phyloP scores from a whole-genome alignment of 1,140 invertebrate genomes.

The Eulimnadia texana region DNA sequence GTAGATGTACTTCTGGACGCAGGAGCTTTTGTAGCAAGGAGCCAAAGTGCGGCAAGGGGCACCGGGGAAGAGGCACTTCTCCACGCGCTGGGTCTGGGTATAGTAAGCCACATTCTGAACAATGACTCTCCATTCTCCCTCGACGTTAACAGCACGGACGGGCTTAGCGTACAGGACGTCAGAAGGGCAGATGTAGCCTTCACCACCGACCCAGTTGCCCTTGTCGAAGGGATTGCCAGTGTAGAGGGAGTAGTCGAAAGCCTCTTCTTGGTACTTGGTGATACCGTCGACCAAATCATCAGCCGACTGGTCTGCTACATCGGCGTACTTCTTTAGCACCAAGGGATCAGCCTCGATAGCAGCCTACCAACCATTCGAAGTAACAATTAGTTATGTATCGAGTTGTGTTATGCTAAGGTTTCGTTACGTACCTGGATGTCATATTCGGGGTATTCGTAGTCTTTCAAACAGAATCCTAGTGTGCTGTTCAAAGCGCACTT shows the following conservation, averaged over 20 bases:
- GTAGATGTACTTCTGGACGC: slow-evolving; percentile 22
- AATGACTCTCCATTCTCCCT: slow-evolving; percentile 22
- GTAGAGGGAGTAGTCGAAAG: slow-evolving; percentile 23
- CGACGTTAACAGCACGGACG: slow-evolving; percentile 20
- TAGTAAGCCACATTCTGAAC: slow-evolving; percentile 18
- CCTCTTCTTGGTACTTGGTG: slow-evolving; percentile 20
- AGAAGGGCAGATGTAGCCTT: slow-evolving; percentile 20
- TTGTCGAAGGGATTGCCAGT: slow-evolving; percentile 17
- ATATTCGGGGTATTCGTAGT: slow-evolving; percentile 21
- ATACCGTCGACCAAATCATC: slow-evolving; percentile 22
- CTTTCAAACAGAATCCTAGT: slow-evolving; percentile 19
- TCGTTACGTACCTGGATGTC: slow-evolving; percentile 21
- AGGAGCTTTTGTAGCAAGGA: slow-evolving; percentile 20
- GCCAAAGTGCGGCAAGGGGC: slow-evolving; percentile 20
- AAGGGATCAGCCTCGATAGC: slow-evolving; percentile 20
- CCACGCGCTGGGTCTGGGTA: slow-evolving; percentile 21
- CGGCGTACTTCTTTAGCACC: slow-evolving; percentile 23
- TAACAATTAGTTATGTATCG: neutral
- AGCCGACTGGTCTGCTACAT: slow-evolving; percentile 23
- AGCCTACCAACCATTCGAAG: neutral
- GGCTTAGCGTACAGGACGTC: slow-evolving; percentile 19
- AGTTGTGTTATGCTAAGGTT: no score
- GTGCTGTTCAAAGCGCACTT: slow-evolving; percentile 20
- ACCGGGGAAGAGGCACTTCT: slow-evolving; percentile 19
- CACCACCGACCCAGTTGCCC: slow-evolving; percentile 16